Base-by-base conservation (phyloP, 1,140 invertebrate species). In the Drusus annulatus region DNA sequence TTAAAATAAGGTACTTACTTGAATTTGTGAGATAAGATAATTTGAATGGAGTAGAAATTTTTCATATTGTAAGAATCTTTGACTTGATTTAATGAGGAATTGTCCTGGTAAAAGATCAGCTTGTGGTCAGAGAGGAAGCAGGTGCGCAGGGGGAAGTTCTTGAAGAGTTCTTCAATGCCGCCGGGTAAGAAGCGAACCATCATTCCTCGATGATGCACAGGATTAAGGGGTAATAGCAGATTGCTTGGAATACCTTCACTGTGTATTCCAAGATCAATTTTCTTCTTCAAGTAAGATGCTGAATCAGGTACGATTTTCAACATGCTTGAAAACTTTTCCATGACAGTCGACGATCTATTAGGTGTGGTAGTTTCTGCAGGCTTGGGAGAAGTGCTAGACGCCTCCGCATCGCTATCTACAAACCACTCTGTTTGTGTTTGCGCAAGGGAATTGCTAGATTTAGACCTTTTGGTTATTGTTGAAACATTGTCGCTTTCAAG, bases 241-340 rank as follows among this genome's bases (percentile, higher is more conserved):
- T 36, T 58, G 54, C 60, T 62, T 6, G 77, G 77, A 23, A 78
- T 78, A 25, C 21, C 19, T 0, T 50, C 36, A 16, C 10, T 63
- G 23, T 65, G 65, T 3, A 31, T 58, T 31, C 63, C 54, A 31
- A 28, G 51, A 21, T 78, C 65, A 28, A 80, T 58, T 31, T 65
- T 68, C 21, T 54, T 76, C 23, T 76, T 80, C 13, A 80, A 16
- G 13, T 19, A 65, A 3, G 60, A 65, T 54, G 79, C 71, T 23
- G 69, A 73, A n/a, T 73, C 69, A 7, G 79, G 79, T 19, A 76
- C 73, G 3, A 68, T 80, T 58, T 76, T 80, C n/a, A 65, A 68
- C 50, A 80, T 80, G 45, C 23, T 80, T 10, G 79, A 80, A 69
- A 80, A 68, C 21, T 25, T 76, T 6, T 68, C 63, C 10, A 56